These are phyloP conservation scores for Chelmon rostratus DNA, from an alignment of 2,797 vertebrate species.

Conservation along the genomic window DNA sequence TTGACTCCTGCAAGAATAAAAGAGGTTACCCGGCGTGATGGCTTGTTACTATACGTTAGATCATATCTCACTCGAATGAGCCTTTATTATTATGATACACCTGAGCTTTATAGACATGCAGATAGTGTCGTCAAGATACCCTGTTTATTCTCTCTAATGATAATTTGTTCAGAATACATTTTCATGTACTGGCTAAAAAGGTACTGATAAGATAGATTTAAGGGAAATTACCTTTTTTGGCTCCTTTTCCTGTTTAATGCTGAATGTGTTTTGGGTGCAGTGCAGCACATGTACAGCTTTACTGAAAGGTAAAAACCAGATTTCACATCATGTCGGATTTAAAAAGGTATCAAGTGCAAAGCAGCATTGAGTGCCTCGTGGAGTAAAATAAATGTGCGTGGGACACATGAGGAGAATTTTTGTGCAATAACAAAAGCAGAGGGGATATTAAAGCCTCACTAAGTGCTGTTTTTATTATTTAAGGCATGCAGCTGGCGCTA, in stretches of 20 bases:
- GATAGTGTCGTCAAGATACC: conserved; percentile 14
- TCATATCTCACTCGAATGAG: conserved; percentile 50
- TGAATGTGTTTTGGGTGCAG: neutral
- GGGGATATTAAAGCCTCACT: conserved; percentile 1
- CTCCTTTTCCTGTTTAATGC: neutral
- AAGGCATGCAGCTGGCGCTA: conserved; percentile 36
- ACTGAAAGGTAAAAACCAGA: neutral
- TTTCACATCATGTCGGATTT: conserved; percentile 9
- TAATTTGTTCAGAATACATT: neutral
- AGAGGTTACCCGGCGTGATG: conserved; percentile 60
- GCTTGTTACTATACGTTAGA: conserved; percentile 61
- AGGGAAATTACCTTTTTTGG: neutral
- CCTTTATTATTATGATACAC: conserved; percentile 42
- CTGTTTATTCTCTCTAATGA: neutral
- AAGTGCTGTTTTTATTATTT: conserved; percentile 53
- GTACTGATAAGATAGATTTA: neutral
- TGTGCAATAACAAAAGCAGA: neutral
- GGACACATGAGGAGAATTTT: neutral
- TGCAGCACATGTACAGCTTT: neutral
- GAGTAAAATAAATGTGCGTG: neutral
- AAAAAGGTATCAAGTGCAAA: neutral
- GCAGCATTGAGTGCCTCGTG: neutral
- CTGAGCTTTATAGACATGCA: neutral
- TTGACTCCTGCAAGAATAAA: conserved; percentile 75
- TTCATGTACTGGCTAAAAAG: neutral